Percentiles rank a stretch among this genome's conserved stretches.
These are phyloP conservation scores for Drosophila teissieri DNA, from an alignment of 1,140 invertebrate species.

Conservation along the genomic window DNA sequence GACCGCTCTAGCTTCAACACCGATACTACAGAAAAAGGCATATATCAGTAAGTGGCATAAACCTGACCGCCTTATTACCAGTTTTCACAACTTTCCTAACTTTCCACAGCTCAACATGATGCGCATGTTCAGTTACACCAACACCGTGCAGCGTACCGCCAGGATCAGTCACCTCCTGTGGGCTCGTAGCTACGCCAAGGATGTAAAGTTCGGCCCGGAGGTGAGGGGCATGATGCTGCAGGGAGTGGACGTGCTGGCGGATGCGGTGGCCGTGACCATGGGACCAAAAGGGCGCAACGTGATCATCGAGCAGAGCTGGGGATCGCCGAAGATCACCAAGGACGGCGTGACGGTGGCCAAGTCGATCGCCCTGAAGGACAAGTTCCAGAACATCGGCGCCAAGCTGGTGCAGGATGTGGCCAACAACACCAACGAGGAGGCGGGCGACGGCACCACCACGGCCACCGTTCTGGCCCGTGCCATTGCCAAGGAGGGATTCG, in stretches of 20 bases:
- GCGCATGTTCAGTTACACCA: conserved; percentile 36
- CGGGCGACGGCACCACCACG: conserved; percentile 99
- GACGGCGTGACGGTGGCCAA: conserved; percentile 99
- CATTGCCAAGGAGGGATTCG: conserved; percentile 99
- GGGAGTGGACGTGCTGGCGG: conserved; percentile 98
- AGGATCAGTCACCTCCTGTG: conserved; percentile 17
- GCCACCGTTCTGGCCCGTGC: conserved; percentile 98
- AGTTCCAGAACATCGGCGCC: conserved; percentile 99
- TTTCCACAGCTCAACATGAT: conserved; percentile 38
- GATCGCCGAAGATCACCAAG: conserved; percentile 99
- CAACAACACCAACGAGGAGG: conserved; percentile 99
- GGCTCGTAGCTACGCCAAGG: conserved; percentile 89
- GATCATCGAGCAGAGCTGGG: conserved; percentile 99
- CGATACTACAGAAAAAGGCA: background rate
- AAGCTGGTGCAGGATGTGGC: conserved; percentile 99
- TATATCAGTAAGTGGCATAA: background rate
- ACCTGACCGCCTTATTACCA: too few relatives aligned
- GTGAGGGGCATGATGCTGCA: conserved; percentile 98
- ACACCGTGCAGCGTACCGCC: conserved; percentile 4
- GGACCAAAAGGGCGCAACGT: conserved; percentile 99
- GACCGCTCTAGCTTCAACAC: conserved; percentile 18
- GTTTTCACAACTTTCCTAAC: too few relatives aligned
- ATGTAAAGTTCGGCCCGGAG: conserved; percentile 98
- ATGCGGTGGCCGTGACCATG: conserved; percentile 99
- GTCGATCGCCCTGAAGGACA: conserved; percentile 98